Base-by-base conservation (phyloP, 2,113 vertebrate genomes). In the Zosterops borbonicus region DNA sequence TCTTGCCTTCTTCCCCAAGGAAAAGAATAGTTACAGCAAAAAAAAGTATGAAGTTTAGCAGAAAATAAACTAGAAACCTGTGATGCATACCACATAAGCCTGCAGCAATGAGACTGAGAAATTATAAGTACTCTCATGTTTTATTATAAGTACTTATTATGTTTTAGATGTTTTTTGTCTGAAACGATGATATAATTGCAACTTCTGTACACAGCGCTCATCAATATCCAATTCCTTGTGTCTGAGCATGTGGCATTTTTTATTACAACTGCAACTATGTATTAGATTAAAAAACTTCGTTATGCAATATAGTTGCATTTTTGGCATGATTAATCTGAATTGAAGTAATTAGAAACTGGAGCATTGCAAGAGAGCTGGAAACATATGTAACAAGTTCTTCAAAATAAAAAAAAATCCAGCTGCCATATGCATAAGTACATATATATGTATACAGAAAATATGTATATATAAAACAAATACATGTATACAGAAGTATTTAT, bases 241-340 rank as follows among this genome's bases (percentile, higher is more conserved):
- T 63, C 23, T 41, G 18, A 65, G 19, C 24, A 47, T 7, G 24
- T 12, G 69, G 74, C 63, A 56, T 81, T 79, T 82, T 81, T 81
- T 44, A 75, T 73, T 87, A 82, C 88, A 95, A 91, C 56, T 87
- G 35, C 55, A 97, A 59, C 77, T 82, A 76, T 84, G 68, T 93
- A 83, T 90, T 95, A 93, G 29, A 70, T 60, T 90, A 79, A 95
- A 95, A 97, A 95, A 58, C 68, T 70, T 91, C 94, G 64, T 63
- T 73, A 69, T 91, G 39, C 65, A 79, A 78, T 93, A 58, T 78
- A 90, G 90, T 83, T 95, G 49, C 67, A 87, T 65, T 92, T 89
- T 94, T 96, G 76, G 63, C 41, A 41, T 92, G 63, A 74, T 92
- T 97, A 80, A 88, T 93, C 65, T 92, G 76, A 96, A 80, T 17